Evolutionary conservation across 2,113 vertebrate species (phyloP).

Genomic region (Perca schrenkii): DNA sequence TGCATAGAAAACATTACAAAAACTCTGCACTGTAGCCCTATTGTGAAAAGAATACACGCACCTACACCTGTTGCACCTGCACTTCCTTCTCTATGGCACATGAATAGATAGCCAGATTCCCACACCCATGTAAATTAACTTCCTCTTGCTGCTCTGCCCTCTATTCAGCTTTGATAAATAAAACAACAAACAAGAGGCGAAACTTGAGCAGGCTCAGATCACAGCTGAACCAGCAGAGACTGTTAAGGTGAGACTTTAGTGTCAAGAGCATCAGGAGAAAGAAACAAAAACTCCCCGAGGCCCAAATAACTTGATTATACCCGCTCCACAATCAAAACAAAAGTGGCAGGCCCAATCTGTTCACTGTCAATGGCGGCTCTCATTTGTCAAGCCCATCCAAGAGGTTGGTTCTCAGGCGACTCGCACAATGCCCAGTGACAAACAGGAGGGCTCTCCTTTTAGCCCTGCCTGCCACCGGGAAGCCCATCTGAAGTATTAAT

Average conservation of each 20-base stretch:
- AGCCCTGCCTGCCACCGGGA: conserved; percentile 85
- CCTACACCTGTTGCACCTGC: conserved; percentile 81
- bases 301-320: conserved; percentile 85
- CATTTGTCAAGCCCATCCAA: conserved; percentile 86
- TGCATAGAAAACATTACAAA: conserved; percentile 74
- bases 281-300: conserved; percentile 77
- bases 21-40: conserved; percentile 52
- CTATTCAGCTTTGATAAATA: conserved; percentile 62
- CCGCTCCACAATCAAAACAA: conserved; percentile 84
- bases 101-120: conserved; percentile 75
- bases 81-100: conserved; percentile 45
- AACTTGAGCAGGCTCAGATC: conserved; percentile 68
- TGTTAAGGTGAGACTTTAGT: conserved; percentile 75
- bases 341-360: conserved; percentile 83
- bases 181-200: conserved; percentile 67
- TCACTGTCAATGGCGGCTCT: conserved; percentile 82
- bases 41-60: conserved; percentile 72
- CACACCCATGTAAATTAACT: conserved; percentile 76
- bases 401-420: conserved; percentile 85
- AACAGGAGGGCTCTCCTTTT: conserved; percentile 86
- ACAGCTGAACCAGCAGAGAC: conserved; percentile 64
- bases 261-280: conserved; percentile 78
- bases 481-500: conserved; percentile 89
- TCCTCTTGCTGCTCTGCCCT: conserved; percentile 61
- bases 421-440: conserved; percentile 85